These are phyloP conservation scores for Drosophila koepferae DNA, from an alignment of 2,888 invertebrate genomes.

Conservation along the genomic window DNA sequence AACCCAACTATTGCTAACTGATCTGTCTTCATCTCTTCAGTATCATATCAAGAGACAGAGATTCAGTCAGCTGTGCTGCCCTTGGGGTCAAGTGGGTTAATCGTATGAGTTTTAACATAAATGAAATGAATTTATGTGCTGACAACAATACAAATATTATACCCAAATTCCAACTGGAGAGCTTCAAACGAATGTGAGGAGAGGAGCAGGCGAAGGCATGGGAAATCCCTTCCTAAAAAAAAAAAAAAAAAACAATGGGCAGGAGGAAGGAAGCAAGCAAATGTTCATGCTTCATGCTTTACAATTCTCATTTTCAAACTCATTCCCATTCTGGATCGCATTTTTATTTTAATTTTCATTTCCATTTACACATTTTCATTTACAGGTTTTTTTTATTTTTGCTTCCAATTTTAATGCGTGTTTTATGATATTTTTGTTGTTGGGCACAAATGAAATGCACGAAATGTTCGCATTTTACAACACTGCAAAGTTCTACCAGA, in stretches of 20 bases:
- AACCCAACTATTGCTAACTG: neutral
- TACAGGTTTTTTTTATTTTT: constrained; percentile 28
- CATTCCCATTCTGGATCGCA: neutral
- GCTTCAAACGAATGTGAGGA: constrained; percentile 38
- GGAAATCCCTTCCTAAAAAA: too few species aligned
- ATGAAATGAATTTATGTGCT: constrained; percentile 47
- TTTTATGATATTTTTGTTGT: constrained; percentile 23
- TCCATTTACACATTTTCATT: constrained; percentile 27
- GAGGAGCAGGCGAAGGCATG: neutral
- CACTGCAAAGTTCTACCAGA: constrained; percentile 44
- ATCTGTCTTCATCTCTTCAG: neutral
- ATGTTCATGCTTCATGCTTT: constrained; percentile 29
- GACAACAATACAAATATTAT: constrained; percentile 10
- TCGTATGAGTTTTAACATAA: constrained; percentile 29
- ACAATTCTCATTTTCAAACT: constrained; percentile 27
- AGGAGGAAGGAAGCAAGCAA: constrained; percentile 27
- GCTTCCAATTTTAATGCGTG: constrained; percentile 17
- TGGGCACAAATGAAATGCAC: constrained; percentile 33
- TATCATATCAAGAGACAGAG: neutral
- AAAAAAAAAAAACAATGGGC: neutral
- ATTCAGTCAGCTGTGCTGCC: neutral
- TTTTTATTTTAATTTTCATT: constrained; percentile 25
- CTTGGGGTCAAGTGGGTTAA: neutral
- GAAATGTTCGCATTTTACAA: constrained; percentile 40
- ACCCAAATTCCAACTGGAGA: constrained; percentile 27